Base-by-base conservation (phyloP, 2,113 vertebrate genomes). In the Alligator mississippiensis region DNA sequence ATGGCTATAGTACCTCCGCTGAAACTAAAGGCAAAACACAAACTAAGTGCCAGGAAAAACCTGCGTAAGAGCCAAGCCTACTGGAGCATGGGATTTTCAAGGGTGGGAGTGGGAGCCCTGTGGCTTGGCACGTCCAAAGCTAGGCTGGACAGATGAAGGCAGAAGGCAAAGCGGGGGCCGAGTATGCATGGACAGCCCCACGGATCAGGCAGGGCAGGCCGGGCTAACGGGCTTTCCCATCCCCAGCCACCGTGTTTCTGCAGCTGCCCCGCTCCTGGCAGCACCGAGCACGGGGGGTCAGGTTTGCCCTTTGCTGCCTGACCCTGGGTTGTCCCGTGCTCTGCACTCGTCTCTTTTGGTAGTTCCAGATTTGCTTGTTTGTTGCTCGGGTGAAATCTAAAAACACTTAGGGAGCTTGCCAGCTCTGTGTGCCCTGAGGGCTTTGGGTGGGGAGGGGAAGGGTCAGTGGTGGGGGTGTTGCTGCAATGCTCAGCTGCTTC, bases 11-110 rank as follows among this genome's bases (percentile, higher is more conserved):
- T 16, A 28, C 63, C 58, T 81, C 84, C 4, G 54, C 70, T 59
- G 70, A 89, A 60, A 54, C 10, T 7, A 57, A 54, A n/a, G 85
- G 22, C 28, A 54, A 64, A 22, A n/a, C 19, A 14, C 14, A 54
- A 90, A 86, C 88, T 2, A 11, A 6, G 2, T 15, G 85, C 87
- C 76, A 76, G 79, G 76, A 79, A 88, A 96, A 96, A 62, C 13
- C 9, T 17, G 27, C 24, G 2, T 3, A 64, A 19, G 59, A 72
- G 87, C 82, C 92, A 87, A 95, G 76, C 34, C 66, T 16, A 2
- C 3, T 64, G 58, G 60, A 12, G 1, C 81, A 81, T 28, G 19
- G 62, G 84, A 12, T 54, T 64, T 85, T 89, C 87, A 79, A 87
- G 79, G 0, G 30, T 61, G 34, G 60, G 76, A 77, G 17, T 28